Evolutionary conservation across 2,888 invertebrate species (phyloP).

Genomic region (Yponomeuta plumbellus): DNA sequence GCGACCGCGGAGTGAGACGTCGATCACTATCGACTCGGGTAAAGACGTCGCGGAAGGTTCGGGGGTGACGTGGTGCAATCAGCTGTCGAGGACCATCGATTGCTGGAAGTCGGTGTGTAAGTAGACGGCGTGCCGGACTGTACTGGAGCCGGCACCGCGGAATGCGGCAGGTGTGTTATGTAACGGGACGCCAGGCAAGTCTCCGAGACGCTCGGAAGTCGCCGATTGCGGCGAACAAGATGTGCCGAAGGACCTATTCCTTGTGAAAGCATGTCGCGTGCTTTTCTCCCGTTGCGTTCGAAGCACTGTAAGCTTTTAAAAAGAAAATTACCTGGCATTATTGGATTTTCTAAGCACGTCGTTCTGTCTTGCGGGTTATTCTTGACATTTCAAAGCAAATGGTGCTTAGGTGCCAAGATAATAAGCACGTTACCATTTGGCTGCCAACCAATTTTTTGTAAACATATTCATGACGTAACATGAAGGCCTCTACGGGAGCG

Average conservation of each 20-base stretch:
- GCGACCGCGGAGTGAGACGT: conserved; percentile 13
- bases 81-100: conserved; percentile 60
- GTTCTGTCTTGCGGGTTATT: neutral
- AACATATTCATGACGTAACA: neutral
- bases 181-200: conserved; percentile 46
- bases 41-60: conserved; percentile 3
- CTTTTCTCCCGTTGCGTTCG: neutral
- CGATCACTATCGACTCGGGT: conserved; percentile 34
- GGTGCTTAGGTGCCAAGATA: neutral
- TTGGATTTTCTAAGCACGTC: conserved; percentile 1
- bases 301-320: neutral
- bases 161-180: conserved; percentile 60
- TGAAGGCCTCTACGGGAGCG: neutral
- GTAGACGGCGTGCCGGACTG: conserved; percentile 49
- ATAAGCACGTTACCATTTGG: conserved; percentile 1
- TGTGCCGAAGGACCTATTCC: conserved; percentile 11
- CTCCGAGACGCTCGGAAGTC: conserved; percentile 19
- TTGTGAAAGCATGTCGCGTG: conserved; percentile 7
- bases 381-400: neutral
- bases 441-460: conserved; percentile 5
- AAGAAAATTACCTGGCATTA: neutral
- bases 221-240: conserved; percentile 14
- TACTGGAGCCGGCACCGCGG: conserved; percentile 1
- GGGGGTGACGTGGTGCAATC: conserved; percentile 50
- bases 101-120: conserved; percentile 10